Base-by-base conservation (phyloP, 1,140 invertebrate genomes). In the Trachymyrmex cornetzi region DNA sequence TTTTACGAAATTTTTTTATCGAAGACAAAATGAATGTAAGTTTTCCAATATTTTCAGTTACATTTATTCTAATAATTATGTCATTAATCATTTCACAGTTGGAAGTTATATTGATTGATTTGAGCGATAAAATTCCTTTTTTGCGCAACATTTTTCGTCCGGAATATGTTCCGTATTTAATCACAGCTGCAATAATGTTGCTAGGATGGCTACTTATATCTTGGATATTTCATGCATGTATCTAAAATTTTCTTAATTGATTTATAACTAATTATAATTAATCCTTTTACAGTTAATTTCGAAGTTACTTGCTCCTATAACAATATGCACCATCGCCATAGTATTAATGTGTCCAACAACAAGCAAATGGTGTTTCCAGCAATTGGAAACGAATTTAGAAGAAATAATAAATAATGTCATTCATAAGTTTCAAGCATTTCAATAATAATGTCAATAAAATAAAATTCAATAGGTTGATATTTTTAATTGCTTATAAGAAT, bases 141-240 rank as follows among this genome's bases (percentile, higher is more conserved):
- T 34, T 84, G 44, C 55, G 19, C 5, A 38, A 84, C 5, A 61
- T 84, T 48, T 9, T 75, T 27, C 27, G n/a, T 50, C 38, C 69
- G 12, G 80, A 84, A 84, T 84, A 84, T 48, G 7, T 12, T 61
- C 38, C 69, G 7, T 75, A 84, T 74, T 74, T 84, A 30, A 75
- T 14, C 7, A 74, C 38, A 84, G 27, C 44, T 38, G 55, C 24
- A 11, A 38, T 55, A 84, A 2, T 61, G 1, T 61, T 84, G 9
- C 34, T 82, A 22, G 53, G 80, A 72, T 82, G 80, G 80, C 19
- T 82, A 24, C 22, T 82, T 63, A 19, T 82, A 1, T 59, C 67
- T 63, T 84, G 69, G 80, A 84, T 84, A 84, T 34, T 84, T 84
- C 55, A 75, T 50, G 69, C 38, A 50, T 7, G 27, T 50, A 72